Percentiles rank a stretch among this genome's conserved stretches.
phyloP scores from a whole-genome alignment of 2,888 invertebrate species.

The Drosophila fulvimacula region DNA sequence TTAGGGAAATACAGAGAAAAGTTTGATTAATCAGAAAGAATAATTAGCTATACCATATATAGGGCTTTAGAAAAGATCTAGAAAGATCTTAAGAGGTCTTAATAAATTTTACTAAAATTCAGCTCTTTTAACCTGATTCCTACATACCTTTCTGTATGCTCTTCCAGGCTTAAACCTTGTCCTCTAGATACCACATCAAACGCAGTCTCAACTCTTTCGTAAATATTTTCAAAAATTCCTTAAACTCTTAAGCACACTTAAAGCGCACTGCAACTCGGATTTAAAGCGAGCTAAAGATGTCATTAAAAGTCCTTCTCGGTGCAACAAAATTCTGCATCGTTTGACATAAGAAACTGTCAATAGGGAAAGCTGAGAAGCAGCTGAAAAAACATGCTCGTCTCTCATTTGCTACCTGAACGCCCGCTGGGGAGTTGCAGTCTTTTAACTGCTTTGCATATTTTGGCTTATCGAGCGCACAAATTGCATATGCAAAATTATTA shows the following conservation, averaged over 20 bases:
- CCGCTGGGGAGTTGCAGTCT: slow-evolving; percentile 14
- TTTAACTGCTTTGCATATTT: slow-evolving; percentile 72
- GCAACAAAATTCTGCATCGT: slow-evolving; percentile 17
- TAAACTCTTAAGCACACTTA: neutral
- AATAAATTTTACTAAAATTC: neutral
- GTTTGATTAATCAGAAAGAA: neutral
- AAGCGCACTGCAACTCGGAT: neutral
- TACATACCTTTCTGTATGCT: neutral
- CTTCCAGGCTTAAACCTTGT: neutral
- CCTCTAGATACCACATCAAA: neutral
- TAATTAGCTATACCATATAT: neutral
- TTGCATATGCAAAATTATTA: slow-evolving; percentile 73
- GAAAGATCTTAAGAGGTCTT: too few species aligned
- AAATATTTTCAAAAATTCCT: neutral
- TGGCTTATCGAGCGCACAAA: slow-evolving; percentile 64
- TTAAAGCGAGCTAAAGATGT: neutral
- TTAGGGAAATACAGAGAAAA: too few species aligned
- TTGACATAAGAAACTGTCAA: slow-evolving; percentile 48
- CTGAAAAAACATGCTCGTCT: neutral
- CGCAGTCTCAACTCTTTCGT: neutral
- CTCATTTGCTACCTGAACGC: neutral
- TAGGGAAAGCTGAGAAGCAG: slow-evolving; percentile 18
- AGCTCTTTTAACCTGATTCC: neutral
- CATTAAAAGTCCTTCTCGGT: neutral
- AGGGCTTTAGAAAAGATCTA: neutral